These are phyloP conservation scores for Antheraea pernyi DNA, from an alignment of 1,140 invertebrate species.

Conservation along the genomic window DNA sequence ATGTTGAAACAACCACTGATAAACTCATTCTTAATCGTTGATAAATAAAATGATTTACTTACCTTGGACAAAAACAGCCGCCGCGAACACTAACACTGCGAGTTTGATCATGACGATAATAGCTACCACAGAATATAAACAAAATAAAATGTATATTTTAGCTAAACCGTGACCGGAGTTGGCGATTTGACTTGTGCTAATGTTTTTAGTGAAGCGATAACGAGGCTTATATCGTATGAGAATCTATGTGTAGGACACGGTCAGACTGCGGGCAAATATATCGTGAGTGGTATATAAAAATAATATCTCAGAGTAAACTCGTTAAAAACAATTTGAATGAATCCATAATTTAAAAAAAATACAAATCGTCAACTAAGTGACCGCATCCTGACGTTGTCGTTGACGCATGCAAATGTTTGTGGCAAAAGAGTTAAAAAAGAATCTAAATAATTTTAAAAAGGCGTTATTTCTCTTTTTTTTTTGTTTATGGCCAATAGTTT, in stretches of 20 bases:
- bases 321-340: neutral
- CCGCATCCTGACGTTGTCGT: too few species aligned
- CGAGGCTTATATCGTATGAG: constrained; percentile 7
- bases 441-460: too few species aligned
- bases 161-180: constrained; percentile 1
- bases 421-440: too few species aligned
- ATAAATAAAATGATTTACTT: constrained; percentile 11
- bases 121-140: constrained; percentile 8
- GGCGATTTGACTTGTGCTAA: neutral
- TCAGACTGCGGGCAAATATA: neutral
- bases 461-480: too few species aligned
- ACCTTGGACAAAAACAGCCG: constrained; percentile 36
- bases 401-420: too few species aligned
- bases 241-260: neutral
- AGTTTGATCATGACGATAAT: constrained; percentile 32
- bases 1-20: too few species aligned
- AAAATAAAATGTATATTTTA: constrained; percentile 7
- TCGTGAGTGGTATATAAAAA: neutral
- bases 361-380: too few species aligned
- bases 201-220: constrained; percentile 7
- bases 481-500: too few species aligned
- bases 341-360: neutral
- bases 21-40: too few species aligned
- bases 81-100: constrained; percentile 18
- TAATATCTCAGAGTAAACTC: neutral